Conservation (phyloP, 2,888 invertebrate genomes). For the Acanthosepion pharaonis region DNA sequence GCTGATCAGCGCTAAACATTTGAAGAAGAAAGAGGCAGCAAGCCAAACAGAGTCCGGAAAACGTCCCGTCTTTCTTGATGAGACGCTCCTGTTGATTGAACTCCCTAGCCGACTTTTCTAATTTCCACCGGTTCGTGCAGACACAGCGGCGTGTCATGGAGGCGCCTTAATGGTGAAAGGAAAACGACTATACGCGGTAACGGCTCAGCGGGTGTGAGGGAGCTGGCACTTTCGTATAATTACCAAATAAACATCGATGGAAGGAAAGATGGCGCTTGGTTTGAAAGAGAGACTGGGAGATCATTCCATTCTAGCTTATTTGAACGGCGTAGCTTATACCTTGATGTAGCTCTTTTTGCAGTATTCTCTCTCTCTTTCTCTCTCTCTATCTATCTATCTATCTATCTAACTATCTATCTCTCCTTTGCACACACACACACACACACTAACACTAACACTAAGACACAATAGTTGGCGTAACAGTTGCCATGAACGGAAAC, state of each 20-base stretch:
- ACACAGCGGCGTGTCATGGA: not conserved
- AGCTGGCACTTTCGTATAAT: constrained; percentile 4
- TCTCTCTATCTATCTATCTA: no score
- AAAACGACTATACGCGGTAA: not conserved
- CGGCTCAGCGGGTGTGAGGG: not conserved
- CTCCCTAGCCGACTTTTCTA: not conserved
- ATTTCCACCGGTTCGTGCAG: not conserved
- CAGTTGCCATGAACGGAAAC: no score
- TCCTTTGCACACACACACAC: no score
- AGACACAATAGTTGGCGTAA: no score
- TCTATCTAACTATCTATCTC: no score
- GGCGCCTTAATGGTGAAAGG: not conserved
- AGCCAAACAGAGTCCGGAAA: not conserved
- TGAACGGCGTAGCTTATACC: no score
- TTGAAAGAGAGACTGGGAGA: not conserved
- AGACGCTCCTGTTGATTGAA: not conserved
- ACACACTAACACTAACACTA: no score
- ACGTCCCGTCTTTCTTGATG: not conserved
- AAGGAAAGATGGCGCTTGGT: not conserved
- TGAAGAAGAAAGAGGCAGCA: not conserved
- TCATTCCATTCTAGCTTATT: no score
- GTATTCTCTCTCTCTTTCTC: no score
- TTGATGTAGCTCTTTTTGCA: no score
- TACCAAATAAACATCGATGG: not conserved
- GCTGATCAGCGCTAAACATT: no score